Evolutionary conservation across 2,113 vertebrate genomes (phyloP).

Genomic region (Nothoprocta pentlandii): DNA sequence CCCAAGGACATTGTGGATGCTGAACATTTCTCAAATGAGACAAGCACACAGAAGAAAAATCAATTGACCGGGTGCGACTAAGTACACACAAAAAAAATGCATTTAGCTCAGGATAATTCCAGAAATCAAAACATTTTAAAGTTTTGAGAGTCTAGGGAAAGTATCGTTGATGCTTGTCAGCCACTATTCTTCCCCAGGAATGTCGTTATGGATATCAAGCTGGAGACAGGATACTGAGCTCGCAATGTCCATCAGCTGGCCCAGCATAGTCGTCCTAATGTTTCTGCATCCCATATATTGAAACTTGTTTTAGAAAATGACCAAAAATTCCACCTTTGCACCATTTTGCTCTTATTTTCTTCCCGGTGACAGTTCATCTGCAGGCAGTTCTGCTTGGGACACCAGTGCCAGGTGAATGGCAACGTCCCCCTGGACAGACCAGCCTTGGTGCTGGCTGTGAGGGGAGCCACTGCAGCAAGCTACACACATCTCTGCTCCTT

Average conservation of each 20-base stretch:
- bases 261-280: not conserved
- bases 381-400: not conserved
- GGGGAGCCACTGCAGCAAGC: not conserved
- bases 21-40: not conserved
- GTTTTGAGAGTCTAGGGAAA: not conserved
- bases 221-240: not conserved
- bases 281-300: not conserved
- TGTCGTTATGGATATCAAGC: not conserved
- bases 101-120: not conserved
- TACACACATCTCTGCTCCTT: not conserved
- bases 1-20: not conserved
- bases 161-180: too few relatives aligned
- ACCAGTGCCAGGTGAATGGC: not conserved
- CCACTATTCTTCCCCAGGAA: not conserved
- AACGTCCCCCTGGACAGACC: not conserved
- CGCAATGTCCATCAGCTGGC: not conserved
- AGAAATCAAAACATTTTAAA: not conserved
- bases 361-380: not conserved
- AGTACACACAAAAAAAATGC: not conserved
- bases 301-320: not conserved
- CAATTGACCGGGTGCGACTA: not conserved
- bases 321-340: not conserved
- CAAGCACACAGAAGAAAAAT: not conserved
- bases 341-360: not conserved
- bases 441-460: not conserved